phyloP scores from a whole-genome alignment of 1,140 invertebrate genomes.

The Zaprionus ghesquierei region DNA sequence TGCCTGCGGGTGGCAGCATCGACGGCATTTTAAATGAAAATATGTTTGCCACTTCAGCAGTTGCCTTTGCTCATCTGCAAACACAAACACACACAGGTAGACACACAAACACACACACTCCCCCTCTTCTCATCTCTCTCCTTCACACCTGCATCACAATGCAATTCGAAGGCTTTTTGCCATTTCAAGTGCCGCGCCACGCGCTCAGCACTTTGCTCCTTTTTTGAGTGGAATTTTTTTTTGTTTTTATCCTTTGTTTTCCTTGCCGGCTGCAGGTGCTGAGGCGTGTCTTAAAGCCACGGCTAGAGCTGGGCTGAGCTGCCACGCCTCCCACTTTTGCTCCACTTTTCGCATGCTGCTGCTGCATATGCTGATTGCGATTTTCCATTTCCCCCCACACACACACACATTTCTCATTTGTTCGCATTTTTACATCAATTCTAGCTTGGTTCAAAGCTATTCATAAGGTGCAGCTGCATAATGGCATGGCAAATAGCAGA shows the following conservation, averaged over 20 bases:
- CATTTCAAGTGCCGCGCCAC: slow-evolving; percentile 55
- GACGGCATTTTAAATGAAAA: slow-evolving; percentile 65
- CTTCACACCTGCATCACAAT: slow-evolving; percentile 15
- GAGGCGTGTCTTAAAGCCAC: slow-evolving; percentile 30
- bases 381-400: slow-evolving; percentile 21
- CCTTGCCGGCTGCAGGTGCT: slow-evolving; percentile 9
- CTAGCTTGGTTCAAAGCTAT: slow-evolving; percentile 34
- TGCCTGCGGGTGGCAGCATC: slow-evolving; percentile 33
- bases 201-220: slow-evolving; percentile 32
- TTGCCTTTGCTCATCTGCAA: slow-evolving; percentile 16
- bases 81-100: background rate
- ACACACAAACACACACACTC: slow-evolving; percentile 3
- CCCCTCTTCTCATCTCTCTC: background rate
- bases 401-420: slow-evolving; percentile 15
- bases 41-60: slow-evolving; percentile 67
- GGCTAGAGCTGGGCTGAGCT: slow-evolving; percentile 38
- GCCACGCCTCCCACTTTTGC: slow-evolving; percentile 40
- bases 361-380: slow-evolving; percentile 72
- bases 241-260: background rate
- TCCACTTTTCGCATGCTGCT: slow-evolving; percentile 46
- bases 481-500: slow-evolving; percentile 19
- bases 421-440: slow-evolving; percentile 40
- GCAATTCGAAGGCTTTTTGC: slow-evolving; percentile 46
- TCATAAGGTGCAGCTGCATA: slow-evolving; percentile 21
- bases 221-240: slow-evolving; percentile 56